phyloP scores from a whole-genome alignment of 2,797 vertebrate genomes.

The Rhinichthys osculus region DNA sequence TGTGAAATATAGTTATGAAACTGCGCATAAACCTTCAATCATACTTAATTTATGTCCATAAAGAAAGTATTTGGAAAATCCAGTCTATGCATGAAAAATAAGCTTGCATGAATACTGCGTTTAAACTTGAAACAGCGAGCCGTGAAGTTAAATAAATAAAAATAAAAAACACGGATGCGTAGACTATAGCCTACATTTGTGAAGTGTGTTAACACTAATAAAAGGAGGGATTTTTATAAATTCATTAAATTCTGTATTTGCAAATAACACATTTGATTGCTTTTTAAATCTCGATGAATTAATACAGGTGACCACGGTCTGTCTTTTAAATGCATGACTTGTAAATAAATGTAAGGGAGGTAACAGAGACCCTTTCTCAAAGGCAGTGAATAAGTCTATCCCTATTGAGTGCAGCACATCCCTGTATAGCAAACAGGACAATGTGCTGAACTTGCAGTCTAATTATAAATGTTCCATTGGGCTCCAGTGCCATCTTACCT shows the following conservation, averaged over 20 bases:
- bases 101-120: neutral
- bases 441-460: slow-evolving; percentile 99
- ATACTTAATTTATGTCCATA: neutral
- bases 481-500: slow-evolving; percentile 96
- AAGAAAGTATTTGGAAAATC: neutral
- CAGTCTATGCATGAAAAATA: neutral
- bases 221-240: neutral
- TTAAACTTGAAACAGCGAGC: slow-evolving; percentile 11
- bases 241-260: neutral
- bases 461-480: slow-evolving; percentile 99
- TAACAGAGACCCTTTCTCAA: slow-evolving; percentile 44
- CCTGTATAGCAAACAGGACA: slow-evolving; percentile 91
- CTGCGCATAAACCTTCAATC: slow-evolving; percentile 10
- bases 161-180: neutral
- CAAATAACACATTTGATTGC: neutral
- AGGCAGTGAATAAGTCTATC: slow-evolving; percentile 77
- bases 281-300: neutral
- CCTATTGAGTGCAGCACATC: slow-evolving; percentile 84
- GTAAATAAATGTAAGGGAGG: neutral
- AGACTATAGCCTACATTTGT: neutral
- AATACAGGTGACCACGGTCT: neutral
- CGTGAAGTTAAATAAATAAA: neutral
- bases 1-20: slow-evolving; percentile 6
- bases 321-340: neutral
- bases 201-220: neutral